Conservation (phyloP, 1,140 invertebrate genomes). For the Alviniconcha marisindica region DNA sequence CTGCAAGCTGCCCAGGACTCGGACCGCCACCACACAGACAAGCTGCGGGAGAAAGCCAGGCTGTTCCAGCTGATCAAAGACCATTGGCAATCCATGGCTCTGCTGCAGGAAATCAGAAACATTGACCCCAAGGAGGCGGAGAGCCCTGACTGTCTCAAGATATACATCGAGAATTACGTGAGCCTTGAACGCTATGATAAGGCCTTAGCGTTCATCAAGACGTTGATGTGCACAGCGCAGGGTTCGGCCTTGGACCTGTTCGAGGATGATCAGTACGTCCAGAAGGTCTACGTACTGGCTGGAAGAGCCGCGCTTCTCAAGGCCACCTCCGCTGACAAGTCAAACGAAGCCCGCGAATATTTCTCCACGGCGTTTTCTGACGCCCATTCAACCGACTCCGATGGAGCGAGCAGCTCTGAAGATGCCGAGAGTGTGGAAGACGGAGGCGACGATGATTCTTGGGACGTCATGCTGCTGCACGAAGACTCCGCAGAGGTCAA, state of each 20-base stretch:
- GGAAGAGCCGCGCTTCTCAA: background rate
- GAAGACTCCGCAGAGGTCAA: background rate
- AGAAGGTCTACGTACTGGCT: constrained; percentile 10
- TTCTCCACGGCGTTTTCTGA: background rate
- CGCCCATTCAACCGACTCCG: background rate
- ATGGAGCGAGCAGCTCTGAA: background rate
- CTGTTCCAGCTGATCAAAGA: background rate
- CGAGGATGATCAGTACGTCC: background rate
- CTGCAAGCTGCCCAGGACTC: background rate
- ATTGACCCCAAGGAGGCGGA: background rate
- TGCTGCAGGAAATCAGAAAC: background rate
- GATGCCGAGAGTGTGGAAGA: background rate
- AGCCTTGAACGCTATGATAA: background rate
- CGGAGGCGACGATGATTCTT: background rate
- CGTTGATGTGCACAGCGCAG: background rate
- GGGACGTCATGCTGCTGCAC: constrained; percentile 1
- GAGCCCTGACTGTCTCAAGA: background rate
- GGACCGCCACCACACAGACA: background rate
- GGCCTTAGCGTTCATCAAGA: background rate
- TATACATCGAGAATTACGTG: constrained; percentile 10
- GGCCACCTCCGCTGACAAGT: background rate
- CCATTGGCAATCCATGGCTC: background rate
- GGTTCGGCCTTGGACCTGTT: background rate
- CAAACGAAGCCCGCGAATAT: background rate
- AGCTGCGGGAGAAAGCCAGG: background rate